Evolutionary conservation across 2,113 vertebrate species (phyloP).

Genomic region (Copsychus sechellarum): DNA sequence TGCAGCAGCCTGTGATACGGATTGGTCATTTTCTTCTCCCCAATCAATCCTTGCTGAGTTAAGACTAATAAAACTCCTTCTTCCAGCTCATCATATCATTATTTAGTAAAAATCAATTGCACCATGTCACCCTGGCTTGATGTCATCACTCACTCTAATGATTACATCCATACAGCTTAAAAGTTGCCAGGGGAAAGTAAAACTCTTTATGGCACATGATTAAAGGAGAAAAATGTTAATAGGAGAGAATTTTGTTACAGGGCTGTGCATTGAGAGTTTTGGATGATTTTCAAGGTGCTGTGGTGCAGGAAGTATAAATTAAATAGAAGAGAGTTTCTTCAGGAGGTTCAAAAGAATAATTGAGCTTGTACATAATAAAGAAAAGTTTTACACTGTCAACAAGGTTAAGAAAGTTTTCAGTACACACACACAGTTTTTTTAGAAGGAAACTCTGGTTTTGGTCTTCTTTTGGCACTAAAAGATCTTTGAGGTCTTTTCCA

Average conservation of each 20-base stretch:
- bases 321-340: background rate
- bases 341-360: background rate
- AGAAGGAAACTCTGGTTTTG: background rate
- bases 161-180: constrained; percentile 62
- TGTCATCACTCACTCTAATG: constrained; percentile 71
- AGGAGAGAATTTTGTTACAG: background rate
- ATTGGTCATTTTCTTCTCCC: constrained; percentile 53
- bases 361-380: background rate
- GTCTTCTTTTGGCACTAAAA: background rate
- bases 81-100: constrained; percentile 68
- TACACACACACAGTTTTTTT: accelerated
- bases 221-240: constrained; percentile 61
- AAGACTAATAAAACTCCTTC: constrained; percentile 68
- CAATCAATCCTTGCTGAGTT: constrained; percentile 57
- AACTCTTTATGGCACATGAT: constrained; percentile 57
- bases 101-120: constrained; percentile 71
- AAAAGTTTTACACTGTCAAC: background rate
- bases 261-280: constrained; percentile 1
- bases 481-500: background rate
- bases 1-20: background rate
- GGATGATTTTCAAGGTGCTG: constrained; percentile 15
- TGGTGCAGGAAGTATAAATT: background rate
- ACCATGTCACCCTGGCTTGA: constrained; percentile 58
- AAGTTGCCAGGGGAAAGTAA: constrained; percentile 67
- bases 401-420: background rate